phyloP scores from a whole-genome alignment of 2,113 vertebrate species.

The Myotis lucifugus region DNA sequence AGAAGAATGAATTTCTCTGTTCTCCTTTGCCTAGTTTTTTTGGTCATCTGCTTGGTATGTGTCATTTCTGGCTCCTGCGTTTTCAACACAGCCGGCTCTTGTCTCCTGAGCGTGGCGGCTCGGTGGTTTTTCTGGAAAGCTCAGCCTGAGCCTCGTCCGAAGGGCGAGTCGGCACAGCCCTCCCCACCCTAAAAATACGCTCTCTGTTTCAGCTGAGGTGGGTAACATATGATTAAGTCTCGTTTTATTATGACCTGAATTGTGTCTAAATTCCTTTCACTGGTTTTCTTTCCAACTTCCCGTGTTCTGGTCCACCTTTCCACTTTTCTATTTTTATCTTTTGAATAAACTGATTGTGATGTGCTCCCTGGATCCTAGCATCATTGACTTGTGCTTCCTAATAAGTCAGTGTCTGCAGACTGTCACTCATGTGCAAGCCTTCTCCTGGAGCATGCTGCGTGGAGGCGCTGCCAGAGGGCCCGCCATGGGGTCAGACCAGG shows the following conservation, averaged over 20 bases:
- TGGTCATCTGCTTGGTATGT: slow-evolving; percentile 67
- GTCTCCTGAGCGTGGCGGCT: slow-evolving; percentile 42
- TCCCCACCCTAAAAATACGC: slow-evolving; percentile 49
- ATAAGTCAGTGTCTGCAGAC: slow-evolving; percentile 58
- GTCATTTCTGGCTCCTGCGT: slow-evolving; percentile 64
- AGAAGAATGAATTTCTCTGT: slow-evolving; percentile 71
- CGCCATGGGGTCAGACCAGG: not conserved
- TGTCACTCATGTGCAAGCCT: slow-evolving; percentile 22
- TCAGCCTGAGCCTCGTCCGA: slow-evolving; percentile 8
- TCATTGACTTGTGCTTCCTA: slow-evolving; percentile 28
- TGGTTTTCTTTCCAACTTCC: slow-evolving; percentile 1
- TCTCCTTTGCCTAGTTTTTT: slow-evolving; percentile 13
- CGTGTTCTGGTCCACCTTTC: not conserved
- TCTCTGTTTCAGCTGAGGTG: slow-evolving; percentile 22
- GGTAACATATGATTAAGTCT: slow-evolving; percentile 30
- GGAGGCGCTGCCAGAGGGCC: not conserved
- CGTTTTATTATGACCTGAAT: not conserved
- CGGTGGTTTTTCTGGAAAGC: slow-evolving; percentile 66
- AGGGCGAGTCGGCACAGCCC: not conserved
- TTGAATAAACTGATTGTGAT: slow-evolving; percentile 6
- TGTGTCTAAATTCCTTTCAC: slow-evolving; percentile 36
- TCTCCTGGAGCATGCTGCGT: slow-evolving; percentile 35
- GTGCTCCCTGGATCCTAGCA: not conserved
- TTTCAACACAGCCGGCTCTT: slow-evolving; percentile 57
- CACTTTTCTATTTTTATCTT: not conserved